A percentile compares a stretch with the other conserved stretches of the same genome.
Evolutionary conservation across 2,888 invertebrate genomes (phyloP).

Genomic region (Hypomecis atomaria): DNA sequence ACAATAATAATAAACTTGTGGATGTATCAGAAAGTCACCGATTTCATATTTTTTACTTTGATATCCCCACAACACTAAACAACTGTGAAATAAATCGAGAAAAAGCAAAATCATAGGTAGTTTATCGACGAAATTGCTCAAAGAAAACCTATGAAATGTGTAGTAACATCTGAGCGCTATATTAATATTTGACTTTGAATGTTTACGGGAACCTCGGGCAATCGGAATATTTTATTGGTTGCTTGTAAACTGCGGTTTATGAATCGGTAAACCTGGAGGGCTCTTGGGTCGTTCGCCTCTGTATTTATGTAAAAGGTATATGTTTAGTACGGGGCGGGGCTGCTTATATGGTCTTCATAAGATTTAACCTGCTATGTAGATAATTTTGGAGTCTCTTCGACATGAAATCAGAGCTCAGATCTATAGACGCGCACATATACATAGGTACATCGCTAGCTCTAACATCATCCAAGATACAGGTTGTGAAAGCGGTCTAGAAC

Average conservation of each 20-base stretch:
- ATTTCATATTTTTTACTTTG: too few species aligned
- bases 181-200: conserved; percentile 13
- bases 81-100: too few species aligned
- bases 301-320: conserved; percentile 1
- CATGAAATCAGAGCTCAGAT: too few species aligned
- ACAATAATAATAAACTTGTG: too few species aligned
- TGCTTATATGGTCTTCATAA: neutral
- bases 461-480: too few species aligned
- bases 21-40: too few species aligned
- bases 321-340: too few species aligned
- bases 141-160: conserved; percentile 4
- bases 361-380: neutral
- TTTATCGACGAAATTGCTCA: neutral
- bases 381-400: too few species aligned
- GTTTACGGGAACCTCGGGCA: conserved; percentile 6
- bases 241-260: conserved; percentile 14
- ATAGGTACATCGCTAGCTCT: too few species aligned
- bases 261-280: conserved; percentile 16
- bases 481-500: too few species aligned
- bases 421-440: too few species aligned
- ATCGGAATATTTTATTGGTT: conserved; percentile 18
- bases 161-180: conserved; percentile 3
- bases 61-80: too few species aligned
- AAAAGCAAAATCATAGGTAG: neutral
- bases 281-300: conserved; percentile 1